A percentile compares a stretch with the other conserved stretches of the same genome.
phyloP scores from a whole-genome alignment of 2,797 vertebrate genomes.

The Tolypeutes matacus region DNA sequence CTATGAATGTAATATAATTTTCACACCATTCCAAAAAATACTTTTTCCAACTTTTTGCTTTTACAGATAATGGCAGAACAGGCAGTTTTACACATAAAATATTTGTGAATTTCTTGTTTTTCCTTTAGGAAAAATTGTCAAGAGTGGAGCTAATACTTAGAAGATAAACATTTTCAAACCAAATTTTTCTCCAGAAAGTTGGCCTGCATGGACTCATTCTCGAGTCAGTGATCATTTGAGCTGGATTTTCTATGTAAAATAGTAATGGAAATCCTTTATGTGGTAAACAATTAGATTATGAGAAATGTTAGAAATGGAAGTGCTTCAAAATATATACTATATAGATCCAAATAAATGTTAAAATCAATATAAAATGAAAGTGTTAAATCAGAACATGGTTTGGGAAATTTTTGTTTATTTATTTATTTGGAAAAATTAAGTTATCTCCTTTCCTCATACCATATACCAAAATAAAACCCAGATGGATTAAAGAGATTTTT shows the following conservation, averaged over 20 bases:
- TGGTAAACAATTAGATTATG: slow-evolving; percentile 34
- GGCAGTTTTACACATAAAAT: slow-evolving; percentile 17
- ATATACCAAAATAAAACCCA: neutral
- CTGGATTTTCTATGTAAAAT: slow-evolving; percentile 44
- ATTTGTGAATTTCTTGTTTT: slow-evolving; percentile 55
- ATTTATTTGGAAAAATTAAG: neutral
- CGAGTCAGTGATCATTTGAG: slow-evolving; percentile 17
- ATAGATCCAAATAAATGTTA: neutral
- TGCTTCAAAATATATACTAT: neutral
- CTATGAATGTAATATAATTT: slow-evolving; percentile 49
- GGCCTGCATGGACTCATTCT: neutral
- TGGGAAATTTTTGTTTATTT: neutral
- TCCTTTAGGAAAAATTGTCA: slow-evolving; percentile 26
- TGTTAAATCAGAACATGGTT: slow-evolving; percentile 7
- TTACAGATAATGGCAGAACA: slow-evolving; percentile 4
- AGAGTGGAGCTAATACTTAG: neutral
- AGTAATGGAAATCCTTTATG: slow-evolving; percentile 51
- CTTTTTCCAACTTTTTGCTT: slow-evolving; percentile 12
- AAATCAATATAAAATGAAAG: neutral
- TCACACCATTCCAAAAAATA: slow-evolving; percentile 27
- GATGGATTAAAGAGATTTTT: neutral
- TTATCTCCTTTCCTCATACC: neutral
- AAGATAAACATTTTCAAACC: slow-evolving; percentile 27
- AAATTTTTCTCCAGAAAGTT: slow-evolving; percentile 53
- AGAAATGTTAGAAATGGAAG: slow-evolving; percentile 24